phyloP scores from a whole-genome alignment of 1,140 invertebrate species.

The Pemphigus obesinymphae region DNA sequence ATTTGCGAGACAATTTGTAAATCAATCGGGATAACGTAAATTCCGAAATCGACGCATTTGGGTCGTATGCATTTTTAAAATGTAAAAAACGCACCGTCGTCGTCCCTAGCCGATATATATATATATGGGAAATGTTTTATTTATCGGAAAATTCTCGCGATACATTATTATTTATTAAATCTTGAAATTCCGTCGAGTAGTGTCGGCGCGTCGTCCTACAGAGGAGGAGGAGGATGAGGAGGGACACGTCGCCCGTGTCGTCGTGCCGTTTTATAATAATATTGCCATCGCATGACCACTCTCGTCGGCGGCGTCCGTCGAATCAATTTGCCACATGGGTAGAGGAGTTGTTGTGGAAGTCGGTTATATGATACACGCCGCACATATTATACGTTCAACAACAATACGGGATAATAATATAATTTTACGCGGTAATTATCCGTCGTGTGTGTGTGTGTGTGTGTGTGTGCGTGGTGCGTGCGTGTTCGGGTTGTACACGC shows the following conservation, averaged over 20 bases:
- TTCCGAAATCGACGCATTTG: not conserved
- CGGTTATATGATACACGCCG: not conserved
- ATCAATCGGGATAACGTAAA: no score
- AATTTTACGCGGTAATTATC: conserved; percentile 31
- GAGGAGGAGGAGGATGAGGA: no score
- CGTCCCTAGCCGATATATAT: no score
- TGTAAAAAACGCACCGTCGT: no score
- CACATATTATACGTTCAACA: not conserved
- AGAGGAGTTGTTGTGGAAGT: not conserved
- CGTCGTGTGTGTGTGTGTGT: not conserved
- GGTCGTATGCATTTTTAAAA: not conserved
- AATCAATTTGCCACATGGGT: conserved; percentile 13
- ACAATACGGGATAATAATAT: not conserved
- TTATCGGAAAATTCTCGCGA: not conserved
- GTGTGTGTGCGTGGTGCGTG: no score
- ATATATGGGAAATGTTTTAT: no score
- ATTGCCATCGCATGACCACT: not conserved
- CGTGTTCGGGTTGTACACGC: no score
- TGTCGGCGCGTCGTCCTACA: no score
- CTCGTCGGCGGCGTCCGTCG: not conserved
- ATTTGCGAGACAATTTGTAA: no score
- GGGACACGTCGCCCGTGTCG: not conserved
- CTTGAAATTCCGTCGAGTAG: not conserved
- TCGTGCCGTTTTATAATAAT: not conserved
- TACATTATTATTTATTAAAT: not conserved